Evolutionary conservation across 1,140 invertebrate genomes (phyloP).

Genomic region (Agrypnia vestita): DNA sequence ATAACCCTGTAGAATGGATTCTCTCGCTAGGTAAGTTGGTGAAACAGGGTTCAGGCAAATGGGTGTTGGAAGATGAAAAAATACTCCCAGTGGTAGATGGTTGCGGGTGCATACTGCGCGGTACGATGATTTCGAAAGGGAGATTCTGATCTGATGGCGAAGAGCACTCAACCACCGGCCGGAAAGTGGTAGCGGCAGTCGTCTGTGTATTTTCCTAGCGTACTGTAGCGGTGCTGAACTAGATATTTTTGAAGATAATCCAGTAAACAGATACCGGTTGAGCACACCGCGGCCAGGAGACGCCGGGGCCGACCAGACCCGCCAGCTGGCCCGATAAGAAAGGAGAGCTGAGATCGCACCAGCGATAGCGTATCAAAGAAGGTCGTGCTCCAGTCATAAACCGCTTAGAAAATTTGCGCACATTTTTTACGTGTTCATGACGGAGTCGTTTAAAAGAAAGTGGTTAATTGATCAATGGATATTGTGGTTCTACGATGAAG

Average conservation of each 20-base stretch:
- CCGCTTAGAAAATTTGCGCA: neutral
- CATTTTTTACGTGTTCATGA: neutral
- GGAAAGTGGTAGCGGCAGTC: neutral
- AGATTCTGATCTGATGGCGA: neutral
- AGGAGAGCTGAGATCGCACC: conserved; percentile 17
- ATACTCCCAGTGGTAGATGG: neutral
- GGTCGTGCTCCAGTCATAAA: neutral
- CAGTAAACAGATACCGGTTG: neutral
- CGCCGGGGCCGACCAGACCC: conserved; percentile 12
- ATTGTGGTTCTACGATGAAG: too few relatives aligned
- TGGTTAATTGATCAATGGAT: too few relatives aligned
- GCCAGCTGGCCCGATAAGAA: neutral
- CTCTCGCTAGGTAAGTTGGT: too few relatives aligned
- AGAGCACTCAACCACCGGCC: too few relatives aligned
- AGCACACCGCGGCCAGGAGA: neutral
- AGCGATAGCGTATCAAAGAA: neutral
- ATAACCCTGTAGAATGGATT: too few relatives aligned
- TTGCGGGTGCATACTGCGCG: neutral
- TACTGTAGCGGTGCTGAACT: too few relatives aligned
- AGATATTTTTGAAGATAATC: neutral
- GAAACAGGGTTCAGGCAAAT: too few relatives aligned
- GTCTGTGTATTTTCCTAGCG: neutral
- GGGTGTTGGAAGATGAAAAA: neutral
- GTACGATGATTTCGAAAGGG: neutral
- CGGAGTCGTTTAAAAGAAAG: too few relatives aligned